Evolutionary conservation across 2,797 vertebrate species (phyloP), one percentile per base, ranked within the genome.

Genomic region (Leontocebus nigricollis): DNA sequence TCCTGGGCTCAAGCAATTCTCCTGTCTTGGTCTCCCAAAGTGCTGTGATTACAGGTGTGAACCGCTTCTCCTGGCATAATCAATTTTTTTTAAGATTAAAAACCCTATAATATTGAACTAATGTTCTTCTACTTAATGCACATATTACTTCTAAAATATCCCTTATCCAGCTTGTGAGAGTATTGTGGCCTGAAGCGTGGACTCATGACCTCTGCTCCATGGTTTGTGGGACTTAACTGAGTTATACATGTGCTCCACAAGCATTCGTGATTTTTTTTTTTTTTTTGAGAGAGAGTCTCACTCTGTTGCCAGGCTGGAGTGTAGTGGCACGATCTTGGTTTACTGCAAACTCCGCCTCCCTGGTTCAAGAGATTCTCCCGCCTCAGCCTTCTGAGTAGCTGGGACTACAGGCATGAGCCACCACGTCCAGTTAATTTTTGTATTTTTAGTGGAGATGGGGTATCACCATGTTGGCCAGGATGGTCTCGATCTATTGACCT

Each of bases 71-170:
- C 4, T 93, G 64, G 24, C 19, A 80, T 46, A 64, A 84, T 27
- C 36, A 22, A 33, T 92, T 73, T 90, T 90, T 95, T 90, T 70
- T 72, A 93, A 85, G 73, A 73, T 89, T 52, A 64, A 70, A 79
- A 73, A 44, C n/a, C 24, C 33, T 33, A 46, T 59, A 76, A 70
- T 33, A 50, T 7, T 50, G 72, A 93, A 27, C n/a, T 26, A 72
- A 24, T 44, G 27, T 79, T 46, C 20, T 70, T 70, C 48, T 52
- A 72, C 67, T 95, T 41, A 93, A 15, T 44, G 50, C 26, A 39
- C 61, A 84, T 13, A 44, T 52, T 61, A 86, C 46, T 81, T 93
- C 64, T 86, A 44, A 89, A 26, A 59, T 84, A 36, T 59, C 50
- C 41, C 22, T 84, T 41, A 39, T 41, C 17, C 33, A 67, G 64